Evolutionary conservation across 2,797 vertebrate genomes (phyloP).

Genomic region (Petrocephalus sullivani): DNA sequence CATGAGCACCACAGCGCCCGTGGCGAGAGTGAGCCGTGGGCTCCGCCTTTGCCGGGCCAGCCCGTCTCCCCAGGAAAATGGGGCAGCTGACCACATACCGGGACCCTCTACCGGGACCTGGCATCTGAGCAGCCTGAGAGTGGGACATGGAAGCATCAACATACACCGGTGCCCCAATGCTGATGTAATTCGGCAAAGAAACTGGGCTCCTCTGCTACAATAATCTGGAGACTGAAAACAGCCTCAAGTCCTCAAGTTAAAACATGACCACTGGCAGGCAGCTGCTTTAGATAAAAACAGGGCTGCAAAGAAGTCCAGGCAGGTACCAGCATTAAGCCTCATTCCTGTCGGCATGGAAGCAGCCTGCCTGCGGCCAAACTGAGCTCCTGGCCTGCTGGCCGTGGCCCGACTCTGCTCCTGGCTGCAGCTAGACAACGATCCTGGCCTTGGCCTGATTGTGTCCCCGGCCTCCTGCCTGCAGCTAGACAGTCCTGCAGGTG

Average conservation of each 20-base stretch:
- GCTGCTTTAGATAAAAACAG: neutral
- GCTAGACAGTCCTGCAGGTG: neutral
- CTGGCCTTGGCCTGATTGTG: neutral
- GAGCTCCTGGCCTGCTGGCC: too few relatives aligned
- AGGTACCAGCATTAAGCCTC: neutral
- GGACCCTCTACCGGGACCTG: too few relatives aligned
- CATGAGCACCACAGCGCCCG: neutral
- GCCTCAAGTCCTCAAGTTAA: neutral
- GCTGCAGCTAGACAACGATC: too few relatives aligned
- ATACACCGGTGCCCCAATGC: too few relatives aligned
- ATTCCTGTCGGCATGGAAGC: neutral
- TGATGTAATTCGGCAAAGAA: neutral
- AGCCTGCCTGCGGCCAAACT: neutral
- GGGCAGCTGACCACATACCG: neutral
- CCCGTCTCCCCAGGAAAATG: too few relatives aligned
- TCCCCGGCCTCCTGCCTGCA: neutral
- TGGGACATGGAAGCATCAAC: too few relatives aligned
- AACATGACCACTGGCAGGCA: neutral
- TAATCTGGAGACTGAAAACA: neutral
- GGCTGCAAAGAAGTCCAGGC: neutral
- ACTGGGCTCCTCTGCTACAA: neutral
- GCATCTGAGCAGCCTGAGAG: too few relatives aligned
- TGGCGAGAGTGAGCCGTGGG: neutral
- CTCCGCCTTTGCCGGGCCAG: too few relatives aligned
- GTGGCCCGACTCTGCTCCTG: too few relatives aligned